phyloP scores from a whole-genome alignment of 2,113 vertebrate genomes.

The Columba livia region DNA sequence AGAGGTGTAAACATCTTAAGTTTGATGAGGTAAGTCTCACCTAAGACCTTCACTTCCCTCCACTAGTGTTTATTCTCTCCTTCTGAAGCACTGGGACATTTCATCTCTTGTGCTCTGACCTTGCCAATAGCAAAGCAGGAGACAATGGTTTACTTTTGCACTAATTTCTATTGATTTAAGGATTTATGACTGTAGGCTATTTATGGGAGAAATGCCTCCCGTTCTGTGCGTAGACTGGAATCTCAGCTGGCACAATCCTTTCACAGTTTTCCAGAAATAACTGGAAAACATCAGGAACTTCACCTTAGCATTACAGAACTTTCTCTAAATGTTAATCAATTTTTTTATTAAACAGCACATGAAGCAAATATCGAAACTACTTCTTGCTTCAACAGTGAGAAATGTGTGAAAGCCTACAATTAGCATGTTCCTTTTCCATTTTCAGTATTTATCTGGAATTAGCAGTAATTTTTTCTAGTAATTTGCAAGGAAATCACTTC shows the following conservation, averaged over 20 bases:
- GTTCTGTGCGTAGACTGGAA: background rate
- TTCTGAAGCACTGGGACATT: background rate
- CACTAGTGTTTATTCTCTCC: background rate
- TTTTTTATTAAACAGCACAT: background rate
- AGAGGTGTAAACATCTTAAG: background rate
- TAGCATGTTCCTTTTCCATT: background rate
- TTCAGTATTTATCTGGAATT: background rate
- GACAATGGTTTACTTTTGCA: background rate
- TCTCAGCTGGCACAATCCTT: too few species aligned
- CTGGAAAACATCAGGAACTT: background rate
- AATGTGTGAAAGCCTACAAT: background rate
- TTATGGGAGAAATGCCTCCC: background rate
- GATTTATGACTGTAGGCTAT: background rate
- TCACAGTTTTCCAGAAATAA: background rate
- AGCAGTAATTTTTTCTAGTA: background rate
- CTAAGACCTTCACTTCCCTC: background rate
- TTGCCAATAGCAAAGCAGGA: background rate
- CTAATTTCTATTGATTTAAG: background rate
- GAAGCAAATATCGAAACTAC: background rate
- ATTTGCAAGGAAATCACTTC: background rate
- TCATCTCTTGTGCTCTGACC: background rate
- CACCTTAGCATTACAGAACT: background rate
- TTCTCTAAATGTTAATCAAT: background rate
- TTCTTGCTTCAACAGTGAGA: background rate
- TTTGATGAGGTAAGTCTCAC: background rate